A percentile compares a stretch with the other conserved stretches of the same genome.
These are phyloP conservation scores for Protonibea diacanthus DNA, from an alignment of 2,797 vertebrate genomes.

Conservation along the genomic window DNA sequence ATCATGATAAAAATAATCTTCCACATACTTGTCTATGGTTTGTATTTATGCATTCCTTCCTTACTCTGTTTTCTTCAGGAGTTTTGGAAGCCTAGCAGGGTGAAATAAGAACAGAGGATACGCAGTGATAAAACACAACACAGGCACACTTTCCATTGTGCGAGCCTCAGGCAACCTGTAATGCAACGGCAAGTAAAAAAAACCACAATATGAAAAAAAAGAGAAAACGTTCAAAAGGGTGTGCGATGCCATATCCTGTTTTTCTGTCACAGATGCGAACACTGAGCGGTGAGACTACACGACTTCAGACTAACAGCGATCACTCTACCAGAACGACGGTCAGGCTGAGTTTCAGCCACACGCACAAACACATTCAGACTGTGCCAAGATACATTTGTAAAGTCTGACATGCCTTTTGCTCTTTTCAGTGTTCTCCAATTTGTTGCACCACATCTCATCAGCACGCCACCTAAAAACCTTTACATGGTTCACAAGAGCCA, in stretches of 20 bases:
- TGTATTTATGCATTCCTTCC: not conserved
- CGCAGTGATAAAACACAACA: slow-evolving; percentile 3
- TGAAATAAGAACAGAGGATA: slow-evolving; percentile 26
- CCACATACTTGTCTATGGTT: not conserved
- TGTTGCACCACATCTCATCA: slow-evolving; percentile 14
- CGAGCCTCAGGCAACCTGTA: slow-evolving; percentile 50
- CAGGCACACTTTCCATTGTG: slow-evolving; percentile 23
- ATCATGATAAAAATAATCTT: not conserved
- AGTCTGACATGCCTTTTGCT: slow-evolving; percentile 35
- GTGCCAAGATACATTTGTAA: slow-evolving; percentile 44
- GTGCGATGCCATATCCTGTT: slow-evolving; percentile 78
- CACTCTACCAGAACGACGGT: slow-evolving; percentile 15
- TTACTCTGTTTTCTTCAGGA: not conserved
- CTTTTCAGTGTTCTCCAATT: slow-evolving; percentile 38
- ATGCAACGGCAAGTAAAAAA: slow-evolving; percentile 53
- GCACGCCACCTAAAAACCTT: slow-evolving; percentile 4
- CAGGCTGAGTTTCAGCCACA: not conserved
- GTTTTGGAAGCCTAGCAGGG: not conserved
- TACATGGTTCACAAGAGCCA: slow-evolving; percentile 28
- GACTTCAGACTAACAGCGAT: slow-evolving; percentile 14
- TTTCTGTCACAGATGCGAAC: slow-evolving; percentile 56
- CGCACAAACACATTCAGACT: slow-evolving; percentile 30
- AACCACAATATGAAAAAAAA: slow-evolving; percentile 54
- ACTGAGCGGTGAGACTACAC: slow-evolving; percentile 6
- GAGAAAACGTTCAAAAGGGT: slow-evolving; percentile 37